A percentile compares a stretch with the other conserved stretches of the same genome.
Evolutionary conservation across 2,113 vertebrate species (phyloP).

Genomic region (Taxidea taxus): DNA sequence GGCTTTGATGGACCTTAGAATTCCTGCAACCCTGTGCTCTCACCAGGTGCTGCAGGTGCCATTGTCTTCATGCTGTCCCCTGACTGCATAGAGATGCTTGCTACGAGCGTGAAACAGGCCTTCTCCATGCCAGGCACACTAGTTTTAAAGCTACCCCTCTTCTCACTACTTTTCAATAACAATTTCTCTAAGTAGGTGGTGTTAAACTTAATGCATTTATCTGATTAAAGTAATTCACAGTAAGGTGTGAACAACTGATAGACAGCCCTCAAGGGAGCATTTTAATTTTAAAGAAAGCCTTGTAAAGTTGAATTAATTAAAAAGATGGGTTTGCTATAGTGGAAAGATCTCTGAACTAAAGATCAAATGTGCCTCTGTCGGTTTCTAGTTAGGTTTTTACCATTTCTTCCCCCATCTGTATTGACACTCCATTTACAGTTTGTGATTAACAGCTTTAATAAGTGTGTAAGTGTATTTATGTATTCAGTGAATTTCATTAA

Average conservation of each 20-base stretch:
- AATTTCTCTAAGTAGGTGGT: not conserved
- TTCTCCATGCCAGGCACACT: not conserved
- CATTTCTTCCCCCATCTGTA: not conserved
- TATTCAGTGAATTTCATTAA: constrained; percentile 1
- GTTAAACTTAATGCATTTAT: not conserved
- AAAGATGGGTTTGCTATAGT: not conserved
- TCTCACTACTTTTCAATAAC: not conserved
- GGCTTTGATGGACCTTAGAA: not conserved
- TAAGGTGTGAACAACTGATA: constrained; percentile 16
- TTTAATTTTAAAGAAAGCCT: constrained; percentile 45
- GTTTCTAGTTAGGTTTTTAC: not conserved
- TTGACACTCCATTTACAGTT: not conserved
- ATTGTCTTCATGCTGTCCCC: rapidly evolving
- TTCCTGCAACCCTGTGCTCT: not conserved
- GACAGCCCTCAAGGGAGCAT: not conserved
- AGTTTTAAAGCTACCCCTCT: not conserved
- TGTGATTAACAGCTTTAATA: not conserved
- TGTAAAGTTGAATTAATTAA: not conserved
- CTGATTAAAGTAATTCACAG: constrained; percentile 26
- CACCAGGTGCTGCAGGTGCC: not conserved
- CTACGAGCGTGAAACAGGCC: rapidly evolving
- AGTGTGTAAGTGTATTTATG: not conserved
- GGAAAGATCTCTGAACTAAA: not conserved
- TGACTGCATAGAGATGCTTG: not conserved
- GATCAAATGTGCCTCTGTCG: not conserved